Evolutionary conservation across 2,113 vertebrate genomes (phyloP).

Genomic region (Lamprologus sp.): DNA sequence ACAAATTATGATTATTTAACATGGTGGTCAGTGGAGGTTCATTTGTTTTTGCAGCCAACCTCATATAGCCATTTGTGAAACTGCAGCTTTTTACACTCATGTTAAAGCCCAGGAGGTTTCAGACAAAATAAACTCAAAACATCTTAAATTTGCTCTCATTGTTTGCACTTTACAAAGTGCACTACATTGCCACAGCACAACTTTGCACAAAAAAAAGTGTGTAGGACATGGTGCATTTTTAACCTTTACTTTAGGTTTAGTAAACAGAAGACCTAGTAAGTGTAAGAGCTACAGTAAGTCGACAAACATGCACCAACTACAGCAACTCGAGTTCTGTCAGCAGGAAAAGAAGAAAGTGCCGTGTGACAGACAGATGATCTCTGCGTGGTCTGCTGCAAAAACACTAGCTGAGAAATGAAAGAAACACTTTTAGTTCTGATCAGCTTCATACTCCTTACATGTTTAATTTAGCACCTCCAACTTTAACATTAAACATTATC

Average conservation of each 20-base stretch:
- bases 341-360: not conserved
- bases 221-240: not conserved
- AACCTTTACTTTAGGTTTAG: not conserved
- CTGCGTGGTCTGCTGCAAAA: not conserved
- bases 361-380: not conserved
- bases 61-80: not conserved
- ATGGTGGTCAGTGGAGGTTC: not conserved
- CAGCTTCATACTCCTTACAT: not conserved
- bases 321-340: not conserved
- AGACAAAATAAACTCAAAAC: not conserved
- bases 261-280: not conserved
- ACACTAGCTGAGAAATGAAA: not conserved
- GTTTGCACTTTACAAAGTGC: not conserved
- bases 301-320: not conserved
- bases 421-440: not conserved
- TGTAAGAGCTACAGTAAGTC: not conserved
- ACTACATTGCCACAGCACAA: not conserved
- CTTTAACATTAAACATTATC: not conserved
- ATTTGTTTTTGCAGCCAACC: not conserved
- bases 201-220: not conserved
- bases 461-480: not conserved
- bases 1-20: not conserved
- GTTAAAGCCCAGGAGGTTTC: not conserved
- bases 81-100: not conserved
- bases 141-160: not conserved